Evolutionary conservation across 2,888 invertebrate species (phyloP).

Genomic region (Leptogaster cylindrica): DNA sequence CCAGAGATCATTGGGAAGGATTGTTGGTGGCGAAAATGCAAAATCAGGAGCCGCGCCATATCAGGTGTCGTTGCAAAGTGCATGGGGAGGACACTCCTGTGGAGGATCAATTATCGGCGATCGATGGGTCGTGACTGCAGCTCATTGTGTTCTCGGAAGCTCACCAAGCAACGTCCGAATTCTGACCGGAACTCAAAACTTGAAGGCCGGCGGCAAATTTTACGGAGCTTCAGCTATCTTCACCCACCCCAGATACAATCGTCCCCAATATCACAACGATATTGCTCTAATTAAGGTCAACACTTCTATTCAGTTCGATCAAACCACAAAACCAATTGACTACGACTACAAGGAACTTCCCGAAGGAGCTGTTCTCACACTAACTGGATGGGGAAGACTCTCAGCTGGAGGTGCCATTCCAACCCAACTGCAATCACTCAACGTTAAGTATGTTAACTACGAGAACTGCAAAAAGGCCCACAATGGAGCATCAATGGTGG

Average conservation of each 20-base stretch:
- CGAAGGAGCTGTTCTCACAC: conserved; percentile 63
- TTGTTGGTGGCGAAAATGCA: conserved; percentile 44
- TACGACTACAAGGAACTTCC: conserved; percentile 66
- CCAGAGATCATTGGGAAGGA: conserved; percentile 20
- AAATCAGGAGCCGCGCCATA: conserved; percentile 51
- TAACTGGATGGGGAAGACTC: conserved; percentile 70
- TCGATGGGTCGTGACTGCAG: conserved; percentile 56
- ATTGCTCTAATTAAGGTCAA: conserved; percentile 71
- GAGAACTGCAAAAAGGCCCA: conserved; percentile 62
- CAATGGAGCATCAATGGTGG: conserved; percentile 61
- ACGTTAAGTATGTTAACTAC: conserved; percentile 64
- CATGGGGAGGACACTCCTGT: conserved; percentile 56
- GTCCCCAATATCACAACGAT: conserved; percentile 65
- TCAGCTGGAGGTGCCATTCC: conserved; percentile 62
- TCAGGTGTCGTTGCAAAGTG: conserved; percentile 57
- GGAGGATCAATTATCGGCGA: conserved; percentile 56
- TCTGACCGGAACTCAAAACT: conserved; percentile 56
- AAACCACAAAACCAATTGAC: conserved; percentile 65
- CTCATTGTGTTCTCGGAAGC: conserved; percentile 57
- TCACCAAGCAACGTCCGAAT: conserved; percentile 52
- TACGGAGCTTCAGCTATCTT: conserved; percentile 53
- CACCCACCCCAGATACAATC: conserved; percentile 54
- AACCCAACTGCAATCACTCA: conserved; percentile 64
- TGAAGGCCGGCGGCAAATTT: conserved; percentile 51
- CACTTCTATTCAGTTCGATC: conserved; percentile 64